phyloP scores from a whole-genome alignment of 2,888 invertebrate species.

The Bellardia bayeri region DNA sequence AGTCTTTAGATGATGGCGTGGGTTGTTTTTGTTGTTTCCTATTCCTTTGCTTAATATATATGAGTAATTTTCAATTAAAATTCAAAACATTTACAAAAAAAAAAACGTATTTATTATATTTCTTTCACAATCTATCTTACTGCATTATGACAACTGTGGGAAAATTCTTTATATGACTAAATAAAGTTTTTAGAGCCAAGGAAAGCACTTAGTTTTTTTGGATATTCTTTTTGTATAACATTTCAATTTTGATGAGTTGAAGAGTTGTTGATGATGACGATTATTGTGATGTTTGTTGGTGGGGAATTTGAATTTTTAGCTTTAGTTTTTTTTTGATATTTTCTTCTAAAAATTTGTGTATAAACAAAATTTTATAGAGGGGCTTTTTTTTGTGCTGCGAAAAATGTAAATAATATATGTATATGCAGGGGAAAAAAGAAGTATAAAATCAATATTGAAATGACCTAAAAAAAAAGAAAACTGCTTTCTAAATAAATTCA shows the following conservation, averaged over 20 bases:
- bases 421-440: neutral
- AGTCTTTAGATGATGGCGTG: neutral
- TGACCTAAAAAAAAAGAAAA: conserved; percentile 39
- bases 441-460: conserved; percentile 31
- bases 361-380: neutral
- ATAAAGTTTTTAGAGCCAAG: neutral
- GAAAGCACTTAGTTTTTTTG: neutral
- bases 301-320: neutral
- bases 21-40: neutral
- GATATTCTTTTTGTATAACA: neutral
- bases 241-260: conserved; percentile 17
- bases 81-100: conserved; percentile 31
- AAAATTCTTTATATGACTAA: neutral
- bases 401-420: neutral
- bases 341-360: neutral
- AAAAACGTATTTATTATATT: neutral
- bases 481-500: conserved; percentile 20
- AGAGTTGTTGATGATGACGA: neutral
- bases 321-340: neutral
- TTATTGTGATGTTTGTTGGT: neutral
- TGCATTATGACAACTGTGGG: conserved; percentile 58
- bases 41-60: neutral
- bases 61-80: conserved; percentile 30
- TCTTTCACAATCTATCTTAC: conserved; percentile 4
- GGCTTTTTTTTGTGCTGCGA: neutral